A percentile compares a stretch with the other conserved stretches of the same genome.
These are phyloP conservation scores for Rotaria socialis DNA, from an alignment of 2,888 invertebrate species.

Conservation along the genomic window DNA sequence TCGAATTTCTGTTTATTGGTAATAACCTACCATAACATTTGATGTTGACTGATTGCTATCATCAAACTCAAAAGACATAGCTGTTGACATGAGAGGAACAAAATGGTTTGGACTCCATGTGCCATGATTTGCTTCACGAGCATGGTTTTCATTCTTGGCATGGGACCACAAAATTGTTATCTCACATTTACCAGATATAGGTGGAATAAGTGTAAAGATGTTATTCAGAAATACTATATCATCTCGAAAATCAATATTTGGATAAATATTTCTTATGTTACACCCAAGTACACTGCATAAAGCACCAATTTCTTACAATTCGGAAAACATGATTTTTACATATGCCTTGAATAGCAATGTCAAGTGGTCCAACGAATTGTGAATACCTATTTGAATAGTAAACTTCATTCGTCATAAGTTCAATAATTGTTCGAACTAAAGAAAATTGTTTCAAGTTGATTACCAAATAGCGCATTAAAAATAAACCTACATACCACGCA, in stretches of 20 bases:
- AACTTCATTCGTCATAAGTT: background rate
- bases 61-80: background rate
- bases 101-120: background rate
- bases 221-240: background rate
- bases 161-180: background rate
- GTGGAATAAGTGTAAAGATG: background rate
- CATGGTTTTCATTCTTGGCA: background rate
- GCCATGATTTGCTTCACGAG: background rate
- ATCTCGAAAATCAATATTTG: background rate
- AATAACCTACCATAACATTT: background rate
- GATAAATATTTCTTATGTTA: background rate
- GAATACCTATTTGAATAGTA: background rate
- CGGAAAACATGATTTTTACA: background rate
- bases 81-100: background rate
- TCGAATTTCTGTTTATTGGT: background rate
- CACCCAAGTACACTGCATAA: background rate
- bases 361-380: background rate
- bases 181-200: background rate
- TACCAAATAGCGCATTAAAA: background rate
- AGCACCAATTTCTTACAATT: background rate
- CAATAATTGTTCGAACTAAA: background rate
- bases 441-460: background rate
- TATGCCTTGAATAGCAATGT: background rate
- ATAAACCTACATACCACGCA: background rate
- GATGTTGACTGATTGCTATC: background rate